Base-by-base conservation (phyloP, 2,888 invertebrate genomes). In the Orchestes rusci region DNA sequence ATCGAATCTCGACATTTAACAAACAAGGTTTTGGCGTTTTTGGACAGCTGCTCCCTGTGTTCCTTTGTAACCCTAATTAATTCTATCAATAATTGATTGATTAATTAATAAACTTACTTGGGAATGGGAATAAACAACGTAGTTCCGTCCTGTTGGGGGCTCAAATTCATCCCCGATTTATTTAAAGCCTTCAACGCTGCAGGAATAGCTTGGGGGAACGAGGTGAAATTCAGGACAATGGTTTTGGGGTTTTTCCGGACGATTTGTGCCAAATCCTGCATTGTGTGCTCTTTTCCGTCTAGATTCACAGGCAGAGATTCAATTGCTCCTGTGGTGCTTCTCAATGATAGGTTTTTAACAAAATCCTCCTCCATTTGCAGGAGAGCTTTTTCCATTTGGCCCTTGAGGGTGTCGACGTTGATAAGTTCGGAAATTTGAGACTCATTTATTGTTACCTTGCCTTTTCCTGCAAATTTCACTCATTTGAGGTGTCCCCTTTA, bases 71-170 rank as follows among this genome's bases (percentile, higher is more conserved):
- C 85, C 68, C 66, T 63, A n/a, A n/a, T n/a, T n/a, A n/a, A n/a
- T n/a, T n/a, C n/a, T n/a, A n/a, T n/a, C n/a, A 53, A 49, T 4
- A 32, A 32, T 16, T 13, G 29, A 38, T 45, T 35, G 10, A 35
- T 13, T 31, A 7, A n/a, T n/a, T n/a, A n/a, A n/a, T n/a, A n/a
- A n/a, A 61, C 70, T 72, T 73, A 83, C 83, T 91, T 93, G 8
- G 94, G 92, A 53, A 93, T 77, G 27, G 90, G 87, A 39, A 96
- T 75, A 67, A 79, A 94, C 35, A 96, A 68, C 2, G 86, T 88
- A 1, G 90, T 92, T 16, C 93, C 93, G 63, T 96, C 95, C 67
- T 93, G 92, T 64, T 95, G 94, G 0, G 94, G 92, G 70, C 90
- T 94, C 42, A 95, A 70, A 67, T 92, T 92, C 74, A 95, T 78